Base-by-base conservation (phyloP, 2,888 invertebrate species). In the Rhamnusium bicolor region DNA sequence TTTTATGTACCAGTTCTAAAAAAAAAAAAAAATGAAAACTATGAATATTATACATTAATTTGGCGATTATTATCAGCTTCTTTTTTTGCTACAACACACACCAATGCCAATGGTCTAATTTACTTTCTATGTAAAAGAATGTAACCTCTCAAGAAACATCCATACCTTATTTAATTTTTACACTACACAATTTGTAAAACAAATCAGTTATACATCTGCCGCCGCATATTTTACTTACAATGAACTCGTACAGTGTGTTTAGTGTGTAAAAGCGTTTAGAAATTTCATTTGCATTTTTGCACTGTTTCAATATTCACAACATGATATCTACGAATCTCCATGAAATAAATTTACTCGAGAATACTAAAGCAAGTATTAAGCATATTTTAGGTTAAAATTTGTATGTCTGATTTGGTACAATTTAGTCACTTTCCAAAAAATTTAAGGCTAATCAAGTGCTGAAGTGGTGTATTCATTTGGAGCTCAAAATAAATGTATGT, bases 281-380 rank as follows among this genome's bases (percentile, higher is more conserved):
- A 58, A 58, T 58, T 58, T 58, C 27, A 58, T 58, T 58, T 58
- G 58, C 58, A 58, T 58, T 58, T n/a, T 32, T 14, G 24, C 16
- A 12, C 58, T 27, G 58, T 2, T 7, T 58, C 58, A 29, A 58
- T 16, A 58, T 58, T 58, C 58, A 27, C 16, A n/a, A 14, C 12
- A 12, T 18, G 58, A 29, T 14, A 7, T 10, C n/a, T 8, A 1
- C 32, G 18, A 58, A 12, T 18, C 58, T 27, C 16, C 58, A 10
- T 58, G 24, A 24, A 24, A 16, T 32, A 7, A n/a, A 10, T n/a
- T 12, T n/a, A 29, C 16, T 58, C 32, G 3, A 32, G 58, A 21
- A 24, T 24, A 56, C 4, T 56, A 27, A 27, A 27, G n/a, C 10
- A 14, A 10, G 7, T n/a, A 29, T 24, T n/a, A 32, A 7, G 32